Percentiles rank a stretch among this genome's conserved stretches.
Conservation (phyloP, 30 jellyfish, hydroid and myxozoan genomes). For the Turritopsis rubra region DNA sequence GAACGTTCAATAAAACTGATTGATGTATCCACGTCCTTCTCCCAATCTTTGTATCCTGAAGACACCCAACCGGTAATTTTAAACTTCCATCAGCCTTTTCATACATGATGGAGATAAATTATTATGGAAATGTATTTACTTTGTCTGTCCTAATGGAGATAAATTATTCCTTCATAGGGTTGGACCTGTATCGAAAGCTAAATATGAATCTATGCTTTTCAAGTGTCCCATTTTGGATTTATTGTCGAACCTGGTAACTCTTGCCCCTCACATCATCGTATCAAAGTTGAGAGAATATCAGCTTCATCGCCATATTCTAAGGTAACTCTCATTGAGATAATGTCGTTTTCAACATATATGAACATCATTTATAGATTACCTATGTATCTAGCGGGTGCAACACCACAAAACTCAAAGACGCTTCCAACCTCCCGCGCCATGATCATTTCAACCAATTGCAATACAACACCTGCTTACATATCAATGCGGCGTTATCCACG, state of each 20-base stretch:
- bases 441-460: neutral
- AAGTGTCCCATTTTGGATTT: slow-evolving; percentile 2
- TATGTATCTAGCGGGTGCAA: neutral
- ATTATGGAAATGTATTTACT: no score
- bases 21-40: slow-evolving; percentile 19
- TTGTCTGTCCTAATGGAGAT: no score
- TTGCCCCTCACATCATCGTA: neutral
- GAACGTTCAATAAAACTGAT: neutral
- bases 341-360: no score
- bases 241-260: neutral
- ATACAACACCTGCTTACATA: neutral
- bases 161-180: neutral
- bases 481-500: neutral
- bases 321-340: neutral
- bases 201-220: neutral
- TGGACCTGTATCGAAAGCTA: neutral
- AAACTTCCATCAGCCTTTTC: no score
- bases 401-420: neutral
- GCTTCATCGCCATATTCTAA: neutral
- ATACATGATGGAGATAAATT: no score
- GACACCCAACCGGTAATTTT: no score
- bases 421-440: neutral
- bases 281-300: neutral
- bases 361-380: no score
- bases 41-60: neutral